These are phyloP conservation scores for Ciona savignyi DNA, from an alignment of 23 tunicate genomes.

Conservation along the genomic window DNA sequence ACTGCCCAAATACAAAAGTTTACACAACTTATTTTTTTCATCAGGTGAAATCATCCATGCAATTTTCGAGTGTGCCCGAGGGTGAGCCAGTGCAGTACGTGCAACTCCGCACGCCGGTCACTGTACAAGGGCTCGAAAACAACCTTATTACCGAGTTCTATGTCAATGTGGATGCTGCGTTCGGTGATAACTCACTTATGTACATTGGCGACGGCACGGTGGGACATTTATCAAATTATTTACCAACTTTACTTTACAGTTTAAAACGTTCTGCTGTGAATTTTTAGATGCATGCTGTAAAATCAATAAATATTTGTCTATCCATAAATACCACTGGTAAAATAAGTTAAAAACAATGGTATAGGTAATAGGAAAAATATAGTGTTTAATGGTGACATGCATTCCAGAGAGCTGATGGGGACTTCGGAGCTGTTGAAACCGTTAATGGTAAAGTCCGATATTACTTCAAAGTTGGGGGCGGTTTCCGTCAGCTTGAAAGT, in stretches of 20 bases:
- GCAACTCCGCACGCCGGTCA: constrained; percentile 40
- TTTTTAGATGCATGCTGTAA: not conserved
- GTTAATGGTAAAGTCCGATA: constrained; percentile 39
- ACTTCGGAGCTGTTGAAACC: constrained; percentile 54
- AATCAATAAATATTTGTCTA: not conserved
- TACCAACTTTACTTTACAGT: not conserved
- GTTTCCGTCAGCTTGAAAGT: constrained; percentile 38
- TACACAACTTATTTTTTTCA: not conserved
- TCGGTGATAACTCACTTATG: constrained; percentile 38
- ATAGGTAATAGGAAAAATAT: too few relatives aligned
- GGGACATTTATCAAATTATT: not conserved
- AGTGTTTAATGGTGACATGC: too few relatives aligned
- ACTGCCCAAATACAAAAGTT: too few relatives aligned
- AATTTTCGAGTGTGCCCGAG: not conserved
- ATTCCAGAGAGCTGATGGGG: constrained; percentile 26
- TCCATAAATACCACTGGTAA: too few relatives aligned
- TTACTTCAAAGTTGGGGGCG: constrained; percentile 62
- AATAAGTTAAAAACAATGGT: too few relatives aligned
- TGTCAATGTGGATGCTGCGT: constrained; percentile 16
- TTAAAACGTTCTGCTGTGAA: not conserved
- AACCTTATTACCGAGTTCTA: constrained; percentile 15
- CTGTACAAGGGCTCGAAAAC: constrained; percentile 22
- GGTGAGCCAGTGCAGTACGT: constrained; percentile 18
- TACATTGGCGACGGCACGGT: constrained; percentile 62
- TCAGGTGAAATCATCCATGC: constrained; percentile 42